phyloP scores from a whole-genome alignment of 2,888 invertebrate genomes.

The Minunthozetes semirufus region DNA sequence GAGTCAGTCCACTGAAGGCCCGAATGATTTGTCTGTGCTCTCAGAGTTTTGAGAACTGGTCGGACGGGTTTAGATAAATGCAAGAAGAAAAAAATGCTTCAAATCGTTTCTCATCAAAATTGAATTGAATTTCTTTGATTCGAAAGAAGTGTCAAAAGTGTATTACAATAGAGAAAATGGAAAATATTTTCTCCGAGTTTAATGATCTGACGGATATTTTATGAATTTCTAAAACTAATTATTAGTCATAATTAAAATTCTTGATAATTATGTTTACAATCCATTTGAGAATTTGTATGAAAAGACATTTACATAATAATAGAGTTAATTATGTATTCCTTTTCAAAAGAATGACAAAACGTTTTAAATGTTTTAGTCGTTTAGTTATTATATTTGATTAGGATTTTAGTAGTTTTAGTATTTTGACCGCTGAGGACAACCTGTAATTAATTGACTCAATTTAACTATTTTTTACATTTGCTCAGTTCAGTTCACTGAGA shows the following conservation, averaged over 20 bases:
- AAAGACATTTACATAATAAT: background rate
- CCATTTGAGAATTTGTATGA: background rate
- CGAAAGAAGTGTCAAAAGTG: conserved; percentile 8
- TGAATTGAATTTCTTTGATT: conserved; percentile 20
- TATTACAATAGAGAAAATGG: conserved; percentile 20
- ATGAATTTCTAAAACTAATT: conserved; percentile 17
- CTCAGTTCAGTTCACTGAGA: too few species aligned
- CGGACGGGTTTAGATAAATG: background rate
- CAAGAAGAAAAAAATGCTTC: background rate
- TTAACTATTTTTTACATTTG: too few species aligned
- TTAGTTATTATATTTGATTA: too few species aligned
- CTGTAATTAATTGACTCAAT: too few species aligned
- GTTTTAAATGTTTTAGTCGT: too few species aligned
- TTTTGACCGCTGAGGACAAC: too few species aligned
- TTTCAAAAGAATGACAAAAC: background rate
- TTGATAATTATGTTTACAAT: background rate
- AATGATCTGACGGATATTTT: conserved; percentile 8
- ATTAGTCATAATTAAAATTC: conserved; percentile 25
- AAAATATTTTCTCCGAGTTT: conserved; percentile 15
- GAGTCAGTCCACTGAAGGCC: too few species aligned
- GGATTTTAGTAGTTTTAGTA: too few species aligned
- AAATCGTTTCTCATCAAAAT: background rate
- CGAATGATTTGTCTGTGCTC: background rate
- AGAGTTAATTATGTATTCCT: background rate
- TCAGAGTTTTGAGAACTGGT: background rate